These are phyloP conservation scores for Bujurquina vittata DNA, from an alignment of 2,113 vertebrate species.

Conservation along the genomic window DNA sequence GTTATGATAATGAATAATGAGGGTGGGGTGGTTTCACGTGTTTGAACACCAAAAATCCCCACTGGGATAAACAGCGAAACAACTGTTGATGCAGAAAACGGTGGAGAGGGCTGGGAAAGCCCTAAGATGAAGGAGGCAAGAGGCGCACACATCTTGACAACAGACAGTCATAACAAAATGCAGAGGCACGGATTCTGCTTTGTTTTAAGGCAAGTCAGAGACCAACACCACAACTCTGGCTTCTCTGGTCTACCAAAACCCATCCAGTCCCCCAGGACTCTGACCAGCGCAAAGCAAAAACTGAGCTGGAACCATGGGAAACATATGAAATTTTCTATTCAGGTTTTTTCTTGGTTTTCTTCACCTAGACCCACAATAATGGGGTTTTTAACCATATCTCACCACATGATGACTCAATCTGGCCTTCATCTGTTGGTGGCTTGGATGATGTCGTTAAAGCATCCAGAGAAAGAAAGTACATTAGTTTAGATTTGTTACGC, in stretches of 20 bases:
- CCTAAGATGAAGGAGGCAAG: slow-evolving; percentile 33
- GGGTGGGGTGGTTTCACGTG: slow-evolving; percentile 37
- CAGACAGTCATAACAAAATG: slow-evolving; percentile 25
- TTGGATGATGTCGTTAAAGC: not conserved
- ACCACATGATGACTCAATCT: not conserved
- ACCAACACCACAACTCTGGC: slow-evolving; percentile 11
- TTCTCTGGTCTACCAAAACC: not conserved
- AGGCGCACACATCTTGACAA: slow-evolving; percentile 55
- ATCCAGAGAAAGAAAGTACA: not conserved
- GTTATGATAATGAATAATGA: slow-evolving; percentile 46
- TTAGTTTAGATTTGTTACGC: not conserved
- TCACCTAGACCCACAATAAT: not conserved
- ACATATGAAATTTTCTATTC: slow-evolving; percentile 10
- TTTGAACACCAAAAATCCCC: slow-evolving; percentile 44
- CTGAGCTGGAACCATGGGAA: not conserved
- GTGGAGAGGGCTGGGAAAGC: slow-evolving; percentile 36
- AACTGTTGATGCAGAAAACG: slow-evolving; percentile 49
- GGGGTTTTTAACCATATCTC: not conserved
- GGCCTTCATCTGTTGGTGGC: not conserved
- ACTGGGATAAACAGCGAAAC: slow-evolving; percentile 53
- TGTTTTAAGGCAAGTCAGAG: slow-evolving; percentile 24
- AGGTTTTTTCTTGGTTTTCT: not conserved
- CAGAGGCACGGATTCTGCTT: slow-evolving; percentile 19
- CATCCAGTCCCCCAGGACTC: not conserved
- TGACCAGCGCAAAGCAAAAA: slow-evolving; percentile 1